These are phyloP conservation scores for Tipula confusa DNA, from an alignment of 2,888 invertebrate genomes.

Conservation along the genomic window DNA sequence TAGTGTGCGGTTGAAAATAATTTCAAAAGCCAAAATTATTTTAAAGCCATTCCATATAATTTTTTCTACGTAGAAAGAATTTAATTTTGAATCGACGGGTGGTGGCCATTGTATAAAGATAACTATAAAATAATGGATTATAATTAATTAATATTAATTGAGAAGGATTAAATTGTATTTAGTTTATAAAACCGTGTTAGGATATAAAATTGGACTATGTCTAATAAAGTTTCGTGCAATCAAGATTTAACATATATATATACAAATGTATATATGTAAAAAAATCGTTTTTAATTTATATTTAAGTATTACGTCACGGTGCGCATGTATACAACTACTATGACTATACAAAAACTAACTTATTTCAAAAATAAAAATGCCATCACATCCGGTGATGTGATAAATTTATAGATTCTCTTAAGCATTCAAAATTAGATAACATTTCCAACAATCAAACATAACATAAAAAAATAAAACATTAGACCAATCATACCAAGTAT, in stretches of 20 bases:
- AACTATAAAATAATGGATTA: background rate
- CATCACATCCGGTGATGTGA: conserved; percentile 20
- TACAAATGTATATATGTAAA: background rate
- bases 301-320: background rate
- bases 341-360: background rate
- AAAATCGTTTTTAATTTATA: background rate
- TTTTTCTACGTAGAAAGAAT: background rate
- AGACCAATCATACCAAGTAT: background rate
- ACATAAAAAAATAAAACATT: background rate
- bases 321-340: background rate
- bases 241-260: background rate
- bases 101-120: background rate
- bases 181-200: background rate
- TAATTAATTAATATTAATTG: conserved; percentile 5
- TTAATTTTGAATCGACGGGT: background rate
- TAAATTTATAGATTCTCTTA: background rate
- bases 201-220: background rate
- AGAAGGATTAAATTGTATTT: background rate
- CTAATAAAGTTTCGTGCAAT: background rate
- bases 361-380: background rate
- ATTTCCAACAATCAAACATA: too few species aligned
- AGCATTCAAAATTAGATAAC: background rate
- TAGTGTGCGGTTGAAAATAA: background rate
- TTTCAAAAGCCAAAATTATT: background rate
- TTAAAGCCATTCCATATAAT: background rate